A percentile compares a stretch with the other conserved stretches of the same genome.
phyloP scores from a whole-genome alignment of 2,113 vertebrate species.

The Neopipo cinnamomea region DNA sequence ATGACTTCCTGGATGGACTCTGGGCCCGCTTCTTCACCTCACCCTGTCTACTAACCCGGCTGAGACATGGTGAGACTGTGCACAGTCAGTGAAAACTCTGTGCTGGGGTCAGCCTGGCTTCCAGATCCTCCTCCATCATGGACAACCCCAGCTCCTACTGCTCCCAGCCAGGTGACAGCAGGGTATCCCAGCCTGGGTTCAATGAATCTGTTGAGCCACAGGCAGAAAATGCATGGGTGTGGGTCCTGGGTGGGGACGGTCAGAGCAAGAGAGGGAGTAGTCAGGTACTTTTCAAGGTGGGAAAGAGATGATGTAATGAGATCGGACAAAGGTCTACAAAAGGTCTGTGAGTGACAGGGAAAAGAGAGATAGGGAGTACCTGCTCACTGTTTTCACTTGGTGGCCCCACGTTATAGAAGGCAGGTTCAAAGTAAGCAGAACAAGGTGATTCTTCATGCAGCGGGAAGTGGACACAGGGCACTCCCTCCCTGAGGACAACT shows the following conservation, averaged over 20 bases:
- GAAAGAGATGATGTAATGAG: background rate
- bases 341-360: background rate
- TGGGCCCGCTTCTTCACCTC: background rate
- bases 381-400: background rate
- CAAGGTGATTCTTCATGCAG: background rate
- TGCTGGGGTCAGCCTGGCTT: accelerated
- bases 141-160: background rate
- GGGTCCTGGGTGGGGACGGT: background rate
- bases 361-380: background rate
- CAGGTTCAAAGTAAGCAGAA: background rate
- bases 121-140: background rate
- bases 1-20: background rate
- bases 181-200: background rate
- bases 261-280: background rate
- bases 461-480: background rate
- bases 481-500: background rate
- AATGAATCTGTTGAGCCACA: background rate
- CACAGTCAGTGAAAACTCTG: accelerated
- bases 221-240: background rate
- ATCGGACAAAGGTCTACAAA: background rate
- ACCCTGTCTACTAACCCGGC: background rate
- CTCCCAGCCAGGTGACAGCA: background rate
- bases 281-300: background rate
- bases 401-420: background rate
- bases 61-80: background rate